These are phyloP conservation scores for Zaprionus ornatus DNA, from an alignment of 1,140 invertebrate genomes.

Conservation along the genomic window DNA sequence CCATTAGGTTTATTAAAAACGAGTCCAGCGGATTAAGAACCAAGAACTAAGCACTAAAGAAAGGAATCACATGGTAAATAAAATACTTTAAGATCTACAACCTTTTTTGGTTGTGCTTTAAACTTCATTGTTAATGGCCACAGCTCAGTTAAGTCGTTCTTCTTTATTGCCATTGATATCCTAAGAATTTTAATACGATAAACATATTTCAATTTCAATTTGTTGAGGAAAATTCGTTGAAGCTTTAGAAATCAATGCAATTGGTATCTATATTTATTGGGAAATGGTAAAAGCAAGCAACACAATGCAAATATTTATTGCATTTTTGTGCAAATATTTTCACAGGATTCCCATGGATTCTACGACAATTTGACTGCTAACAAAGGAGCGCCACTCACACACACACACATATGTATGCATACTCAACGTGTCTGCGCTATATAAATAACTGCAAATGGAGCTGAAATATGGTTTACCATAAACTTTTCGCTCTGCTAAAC, in stretches of 20 bases:
- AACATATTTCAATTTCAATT: not conserved
- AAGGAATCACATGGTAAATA: conserved; percentile 20
- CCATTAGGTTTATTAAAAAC: conserved; percentile 72
- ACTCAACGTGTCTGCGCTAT: conserved; percentile 11
- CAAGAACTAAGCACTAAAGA: not conserved
- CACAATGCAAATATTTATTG: conserved; percentile 23
- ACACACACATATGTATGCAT: not conserved
- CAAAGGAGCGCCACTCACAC: not conserved
- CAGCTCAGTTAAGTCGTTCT: not conserved
- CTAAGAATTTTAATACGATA: not conserved
- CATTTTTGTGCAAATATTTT: conserved; percentile 25
- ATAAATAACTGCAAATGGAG: conserved; percentile 66
- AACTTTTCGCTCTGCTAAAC: conserved; percentile 53
- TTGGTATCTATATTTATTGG: not conserved
- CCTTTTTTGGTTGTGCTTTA: not conserved
- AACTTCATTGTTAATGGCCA: not conserved
- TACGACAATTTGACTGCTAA: conserved; percentile 17
- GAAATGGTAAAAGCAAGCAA: not conserved
- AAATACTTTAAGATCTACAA: not conserved
- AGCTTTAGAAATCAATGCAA: conserved; percentile 4
- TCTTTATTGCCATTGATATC: not conserved
- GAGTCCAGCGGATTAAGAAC: conserved; percentile 13
- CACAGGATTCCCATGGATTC: conserved; percentile 1
- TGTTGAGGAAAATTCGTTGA: not conserved
- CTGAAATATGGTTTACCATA: conserved; percentile 63